Base-by-base conservation (phyloP, 2,797 vertebrate species). In the Lagocephalus sceleratus region DNA sequence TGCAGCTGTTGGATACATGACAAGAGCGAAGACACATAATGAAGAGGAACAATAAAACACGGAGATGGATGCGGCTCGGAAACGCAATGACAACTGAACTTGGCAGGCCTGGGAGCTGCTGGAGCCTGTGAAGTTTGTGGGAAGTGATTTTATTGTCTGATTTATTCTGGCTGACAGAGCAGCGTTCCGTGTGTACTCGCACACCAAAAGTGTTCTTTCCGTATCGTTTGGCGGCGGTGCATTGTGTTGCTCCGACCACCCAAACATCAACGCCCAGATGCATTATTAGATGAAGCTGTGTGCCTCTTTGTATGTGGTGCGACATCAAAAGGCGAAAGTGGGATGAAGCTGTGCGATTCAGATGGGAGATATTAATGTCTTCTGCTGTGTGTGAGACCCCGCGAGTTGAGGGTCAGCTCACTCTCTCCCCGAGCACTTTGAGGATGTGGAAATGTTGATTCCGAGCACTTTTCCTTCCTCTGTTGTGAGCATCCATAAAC, bases 1-100 rank as follows among this genome's bases (percentile, higher is more conserved):
- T 83, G 76, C 87, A 87, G 83, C 86, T 90, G 86, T 87, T 85
- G 81, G 86, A 72, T 52, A 22, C 29, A 44, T 68, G 47, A 76
- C 66, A 71, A 42, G 20, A 60, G 61, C 29, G 51, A 59, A 58
- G 64, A 63, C 47, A 60, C 56, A 66, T 29, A 75, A 66, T 46
- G 63, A 55, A 60, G 57, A 52, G 29, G 21, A 47, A 39, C 20
- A 20, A 45, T 43, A 45, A 23, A 68, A 55, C 65, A 66, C 10
- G 23, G 39, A 21, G 61, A 61, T 16, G 63, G 42, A 74, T 52
- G 16, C 44, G 67, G 62, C 63, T 45, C 29, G 51, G 62, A 72
- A 78, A 71, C 43, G 71, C 57, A 60, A 75, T 68, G 68, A 76
- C 66, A 78, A 69, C 73, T 57, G 51, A 56, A 76, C 68, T 78